These are phyloP conservation scores for Gallinago solitaria DNA, from an alignment of 2,797 vertebrate species.

Conservation along the genomic window DNA sequence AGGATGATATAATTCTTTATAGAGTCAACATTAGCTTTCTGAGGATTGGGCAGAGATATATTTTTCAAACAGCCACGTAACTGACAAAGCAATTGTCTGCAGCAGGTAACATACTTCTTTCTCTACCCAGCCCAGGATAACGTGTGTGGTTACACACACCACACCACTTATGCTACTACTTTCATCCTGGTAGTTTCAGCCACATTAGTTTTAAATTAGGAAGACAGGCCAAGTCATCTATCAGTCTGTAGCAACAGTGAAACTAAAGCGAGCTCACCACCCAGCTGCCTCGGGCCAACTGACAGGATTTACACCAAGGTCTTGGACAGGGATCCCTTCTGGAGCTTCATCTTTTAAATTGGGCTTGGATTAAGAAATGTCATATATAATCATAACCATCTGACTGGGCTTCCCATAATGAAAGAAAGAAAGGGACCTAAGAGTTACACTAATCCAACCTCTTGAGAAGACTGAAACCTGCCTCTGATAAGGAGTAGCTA, in stretches of 20 bases:
- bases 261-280: accelerated
- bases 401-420: neutral
- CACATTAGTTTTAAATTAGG: neutral
- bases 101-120: neutral
- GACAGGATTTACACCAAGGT: neutral
- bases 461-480: neutral
- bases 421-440: neutral
- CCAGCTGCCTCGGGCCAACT: neutral
- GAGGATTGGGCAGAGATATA: neutral
- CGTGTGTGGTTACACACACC: neutral
- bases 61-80: neutral
- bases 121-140: neutral
- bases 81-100: neutral
- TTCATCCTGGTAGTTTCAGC: neutral
- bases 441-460: neutral
- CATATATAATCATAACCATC: neutral
- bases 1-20: neutral
- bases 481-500: neutral
- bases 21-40: neutral
- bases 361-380: neutral
- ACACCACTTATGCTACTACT: neutral
- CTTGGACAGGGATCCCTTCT: neutral
- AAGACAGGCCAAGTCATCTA: neutral
- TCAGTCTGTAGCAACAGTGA: neutral
- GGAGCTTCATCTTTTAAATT: neutral